phyloP scores from a whole-genome alignment of 2,113 vertebrate genomes.

The Alligator sinensis region DNA sequence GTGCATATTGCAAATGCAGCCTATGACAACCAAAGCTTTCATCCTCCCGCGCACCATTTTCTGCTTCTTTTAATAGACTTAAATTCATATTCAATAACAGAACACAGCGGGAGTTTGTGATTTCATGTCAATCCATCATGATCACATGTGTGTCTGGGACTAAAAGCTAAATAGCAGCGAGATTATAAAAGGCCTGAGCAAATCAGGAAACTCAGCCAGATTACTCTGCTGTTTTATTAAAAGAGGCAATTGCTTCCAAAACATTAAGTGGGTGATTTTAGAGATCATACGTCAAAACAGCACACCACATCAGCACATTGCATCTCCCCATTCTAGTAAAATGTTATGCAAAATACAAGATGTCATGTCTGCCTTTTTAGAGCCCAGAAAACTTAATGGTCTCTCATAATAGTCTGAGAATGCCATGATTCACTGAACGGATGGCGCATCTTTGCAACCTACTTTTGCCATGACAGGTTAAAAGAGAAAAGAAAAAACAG shows the following conservation, averaged over 20 bases:
- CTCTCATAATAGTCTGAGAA: neutral
- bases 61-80: neutral
- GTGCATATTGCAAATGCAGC: neutral
- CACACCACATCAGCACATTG: neutral
- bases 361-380: neutral
- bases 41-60: neutral
- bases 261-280: neutral
- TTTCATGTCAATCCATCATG: neutral
- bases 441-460: neutral
- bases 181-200: neutral
- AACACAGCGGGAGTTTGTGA: neutral
- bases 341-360: neutral
- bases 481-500: neutral
- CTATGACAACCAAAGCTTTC: neutral
- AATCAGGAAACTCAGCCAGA: neutral
- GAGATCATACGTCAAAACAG: neutral
- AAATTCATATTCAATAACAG: neutral
- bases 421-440: slow-evolving; percentile 1
- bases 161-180: neutral
- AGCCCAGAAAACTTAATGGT: neutral
- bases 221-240: neutral
- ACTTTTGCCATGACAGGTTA: neutral
- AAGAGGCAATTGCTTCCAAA: neutral
- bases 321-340: neutral
- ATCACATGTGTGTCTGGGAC: too few relatives aligned